Base-by-base conservation (phyloP, 1,140 invertebrate genomes). In the Drosophila nebulosa region DNA sequence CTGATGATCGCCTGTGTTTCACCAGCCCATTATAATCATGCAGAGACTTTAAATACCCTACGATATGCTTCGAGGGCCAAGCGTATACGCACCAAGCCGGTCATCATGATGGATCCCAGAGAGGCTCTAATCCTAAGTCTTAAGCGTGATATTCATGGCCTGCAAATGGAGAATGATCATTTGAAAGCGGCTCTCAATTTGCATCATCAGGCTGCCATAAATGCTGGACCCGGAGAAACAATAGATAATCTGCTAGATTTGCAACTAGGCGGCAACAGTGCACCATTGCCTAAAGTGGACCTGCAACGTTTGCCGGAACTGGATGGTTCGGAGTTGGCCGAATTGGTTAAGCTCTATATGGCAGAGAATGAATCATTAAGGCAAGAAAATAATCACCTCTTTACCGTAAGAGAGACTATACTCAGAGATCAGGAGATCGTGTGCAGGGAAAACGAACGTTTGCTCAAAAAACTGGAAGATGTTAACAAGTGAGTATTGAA, bases 1-100 rank as follows among this genome's bases (percentile, higher is more conserved):
- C 92, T 98, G 18, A 98, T 99, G 96, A 98, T 99, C 77, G 98
- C 98, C 0, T 97, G 97, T 79, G 95, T 97, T 64, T 97, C 97
- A 0, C 97, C 97, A 12, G 95, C 96, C 0, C 94, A 94, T 74
- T 96, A 95, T 0, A 99, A 98, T 91, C 92, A 96, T 64, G 95
- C 95, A 67, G 98, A 99, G 92, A 97, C 97, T 0, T 92, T 99
- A 2, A 99, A 98, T 91, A 98, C 98, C 0, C 92, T 99, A 2
- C 92, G 97, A 10, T 98, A 98, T 92, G 97, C 97, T 0, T 95
- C 96, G 0, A 92, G 97, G 77, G 96, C 97, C 0, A 98, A 97
- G 92, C 95, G 95, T 86, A 98, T 98, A 60, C 94, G 95, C 78
- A 97, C 96, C 0, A 97, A 97, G 90, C 97, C 97, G 0, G 94